Base-by-base conservation (phyloP, 2,797 vertebrate genomes). In the Cichlasoma orientale region DNA sequence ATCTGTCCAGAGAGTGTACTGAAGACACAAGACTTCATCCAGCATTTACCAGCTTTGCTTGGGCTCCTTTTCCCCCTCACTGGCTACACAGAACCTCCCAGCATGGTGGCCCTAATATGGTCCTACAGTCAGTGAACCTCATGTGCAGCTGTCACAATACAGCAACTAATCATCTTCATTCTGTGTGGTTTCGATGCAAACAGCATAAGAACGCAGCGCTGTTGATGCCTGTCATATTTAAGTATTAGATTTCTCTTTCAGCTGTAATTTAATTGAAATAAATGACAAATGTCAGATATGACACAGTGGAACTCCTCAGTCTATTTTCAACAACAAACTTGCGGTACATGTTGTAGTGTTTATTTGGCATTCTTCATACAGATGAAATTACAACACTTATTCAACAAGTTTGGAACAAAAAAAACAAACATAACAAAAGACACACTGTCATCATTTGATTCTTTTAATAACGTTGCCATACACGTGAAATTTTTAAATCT, bases 391-490 rank as follows among this genome's bases (percentile, higher is more conserved):
- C 90, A 88, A 89, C 80, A 90, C 72, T 79, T 80, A 78, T 85
- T 82, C 80, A 90, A 87, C 71, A 83, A 75, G 63, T 80, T 78
- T 16, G 56, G 75, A 81, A 86, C n/a, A 82, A 6, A 80, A 76
- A 80, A 29, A 56, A 71, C 14, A 47, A n/a, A 80, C 54, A 36
- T 73, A 89, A 79, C 21, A 85, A 83, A 86, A 89, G 83, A 89
- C 82, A 86, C 78, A 78, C 55, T 1, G n/a, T 81, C 63, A 86
- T 82, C 86, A 77, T 87, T 82, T 86, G 77, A 88, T 85, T 94
- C 87, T 93, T 94, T 94, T 93, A 92, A 92, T 93, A 92, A 92
- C 84, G 59, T 89, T 84, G 84, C 85, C 92, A 86, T 93, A 92
- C 89, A 93, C 86, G 82, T 75, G 63, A 89, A 86, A 84, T 74